Percentiles rank a stretch among this genome's conserved stretches.
Conservation (phyloP, 2,113 vertebrate genomes). For the Scytalopus superciliaris region DNA sequence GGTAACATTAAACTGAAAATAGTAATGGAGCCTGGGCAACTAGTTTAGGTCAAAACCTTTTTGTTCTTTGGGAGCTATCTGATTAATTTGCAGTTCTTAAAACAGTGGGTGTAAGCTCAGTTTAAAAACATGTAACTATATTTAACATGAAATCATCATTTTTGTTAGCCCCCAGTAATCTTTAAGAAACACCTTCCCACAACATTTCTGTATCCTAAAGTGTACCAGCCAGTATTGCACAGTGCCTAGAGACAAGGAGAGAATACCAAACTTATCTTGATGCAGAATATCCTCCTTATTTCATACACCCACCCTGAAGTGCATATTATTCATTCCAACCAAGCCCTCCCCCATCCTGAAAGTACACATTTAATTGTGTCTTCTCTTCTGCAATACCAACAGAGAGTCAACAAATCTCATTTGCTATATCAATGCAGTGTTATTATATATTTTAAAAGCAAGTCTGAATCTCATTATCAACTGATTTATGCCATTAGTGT, state of each 20-base stretch:
- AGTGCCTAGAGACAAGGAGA: constrained; percentile 58
- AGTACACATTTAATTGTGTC: constrained; percentile 53
- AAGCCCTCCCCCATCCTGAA: constrained; percentile 25
- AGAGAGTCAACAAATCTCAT: constrained; percentile 71
- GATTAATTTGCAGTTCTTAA: constrained; percentile 68
- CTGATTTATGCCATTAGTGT: constrained; percentile 86
- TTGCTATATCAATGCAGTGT: constrained; percentile 76
- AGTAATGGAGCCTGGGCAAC: constrained; percentile 66
- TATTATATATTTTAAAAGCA: constrained; percentile 84
- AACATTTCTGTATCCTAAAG: constrained; percentile 62
- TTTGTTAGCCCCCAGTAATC: constrained; percentile 62
- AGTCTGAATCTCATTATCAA: constrained; percentile 85
- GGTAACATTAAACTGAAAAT: constrained; percentile 72
- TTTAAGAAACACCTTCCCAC: constrained; percentile 63
- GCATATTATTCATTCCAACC: constrained; percentile 60
- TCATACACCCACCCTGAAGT: constrained; percentile 50
- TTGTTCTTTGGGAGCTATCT: constrained; percentile 64
- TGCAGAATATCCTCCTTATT: constrained; percentile 62
- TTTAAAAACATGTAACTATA: constrained; percentile 67
- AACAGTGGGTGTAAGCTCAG: constrained; percentile 56
- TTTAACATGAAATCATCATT: constrained; percentile 68
- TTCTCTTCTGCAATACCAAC: constrained; percentile 49
- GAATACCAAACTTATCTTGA: constrained; percentile 59
- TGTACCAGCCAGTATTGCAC: constrained; percentile 50
- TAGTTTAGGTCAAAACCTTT: constrained; percentile 72